Evolutionary conservation across 1,140 invertebrate species (phyloP).

Genomic region (Drosophila sp.): DNA sequence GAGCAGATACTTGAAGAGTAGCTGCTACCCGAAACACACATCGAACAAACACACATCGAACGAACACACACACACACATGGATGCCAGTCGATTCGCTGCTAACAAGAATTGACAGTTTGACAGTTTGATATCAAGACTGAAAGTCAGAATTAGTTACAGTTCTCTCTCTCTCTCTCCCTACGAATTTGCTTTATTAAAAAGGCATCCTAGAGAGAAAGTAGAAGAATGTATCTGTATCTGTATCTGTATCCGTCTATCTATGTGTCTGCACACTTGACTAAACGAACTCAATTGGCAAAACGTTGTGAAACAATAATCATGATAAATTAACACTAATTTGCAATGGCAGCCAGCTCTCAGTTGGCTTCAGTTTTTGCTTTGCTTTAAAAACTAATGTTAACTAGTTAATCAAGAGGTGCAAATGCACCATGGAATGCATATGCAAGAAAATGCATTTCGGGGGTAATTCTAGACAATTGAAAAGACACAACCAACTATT

Average conservation of each 20-base stretch:
- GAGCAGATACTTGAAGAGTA: constrained; percentile 57
- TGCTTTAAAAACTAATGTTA: constrained; percentile 29
- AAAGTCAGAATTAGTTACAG: constrained; percentile 79
- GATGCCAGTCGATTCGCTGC: constrained; percentile 47
- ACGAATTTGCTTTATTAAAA: constrained; percentile 68
- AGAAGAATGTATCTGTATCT: neutral
- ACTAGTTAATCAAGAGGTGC: constrained; percentile 26
- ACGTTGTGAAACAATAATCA: constrained; percentile 73
- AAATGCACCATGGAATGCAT: constrained; percentile 12
- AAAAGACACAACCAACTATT: constrained; percentile 17
- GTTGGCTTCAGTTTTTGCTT: constrained; percentile 37
- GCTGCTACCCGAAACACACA: constrained; percentile 16
- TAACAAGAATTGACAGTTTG: constrained; percentile 79
- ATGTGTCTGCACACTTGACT: constrained; percentile 20
- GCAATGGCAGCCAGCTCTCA: constrained; percentile 18
- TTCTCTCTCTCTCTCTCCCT: constrained; percentile 15
- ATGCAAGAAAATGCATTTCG: neutral
- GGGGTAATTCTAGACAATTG: constrained; percentile 34
- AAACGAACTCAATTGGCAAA: constrained; percentile 69
- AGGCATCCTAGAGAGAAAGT: constrained; percentile 21
- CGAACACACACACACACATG: constrained; percentile 28
- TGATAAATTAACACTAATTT: constrained; percentile 80
- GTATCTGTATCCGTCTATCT: neutral
- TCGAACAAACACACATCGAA: neutral
- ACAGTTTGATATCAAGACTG: constrained; percentile 76